phyloP scores from a whole-genome alignment of 2,797 vertebrate species.

The Sciurus carolinensis region DNA sequence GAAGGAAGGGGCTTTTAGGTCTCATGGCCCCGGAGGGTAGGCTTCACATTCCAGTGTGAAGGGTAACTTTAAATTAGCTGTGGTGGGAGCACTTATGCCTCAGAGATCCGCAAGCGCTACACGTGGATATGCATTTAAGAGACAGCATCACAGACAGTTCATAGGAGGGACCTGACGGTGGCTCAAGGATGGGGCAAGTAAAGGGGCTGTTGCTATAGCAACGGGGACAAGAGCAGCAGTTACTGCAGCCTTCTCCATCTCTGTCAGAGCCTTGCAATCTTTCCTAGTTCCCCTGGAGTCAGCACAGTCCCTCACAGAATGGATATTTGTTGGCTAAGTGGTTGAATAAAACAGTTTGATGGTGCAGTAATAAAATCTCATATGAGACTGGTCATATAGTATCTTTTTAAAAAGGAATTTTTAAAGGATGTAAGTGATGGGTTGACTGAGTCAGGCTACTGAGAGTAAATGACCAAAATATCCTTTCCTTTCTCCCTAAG shows the following conservation, averaged over 20 bases:
- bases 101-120: neutral
- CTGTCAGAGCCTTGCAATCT: neutral
- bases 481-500: constrained; percentile 58
- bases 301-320: neutral
- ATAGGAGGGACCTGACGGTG: neutral
- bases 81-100: neutral
- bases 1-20: neutral
- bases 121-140: neutral
- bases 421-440: constrained; percentile 27
- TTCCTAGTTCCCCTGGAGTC: neutral
- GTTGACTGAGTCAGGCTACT: neutral
- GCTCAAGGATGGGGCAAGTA: neutral
- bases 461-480: constrained; percentile 32
- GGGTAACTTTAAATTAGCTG: neutral
- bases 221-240: no score
- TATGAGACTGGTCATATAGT: neutral
- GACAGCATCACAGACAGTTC: neutral
- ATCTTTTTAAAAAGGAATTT: neutral
- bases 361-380: neutral
- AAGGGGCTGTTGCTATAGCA: accelerated
- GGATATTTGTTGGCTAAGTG: neutral
- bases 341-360: neutral
- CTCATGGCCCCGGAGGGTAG: neutral
- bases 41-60: neutral
- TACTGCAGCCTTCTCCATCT: neutral